Percentiles rank a stretch among this genome's conserved stretches.
These are phyloP conservation scores for Leptopilina clavipes DNA, from an alignment of 1,140 invertebrate genomes.

Conservation along the genomic window DNA sequence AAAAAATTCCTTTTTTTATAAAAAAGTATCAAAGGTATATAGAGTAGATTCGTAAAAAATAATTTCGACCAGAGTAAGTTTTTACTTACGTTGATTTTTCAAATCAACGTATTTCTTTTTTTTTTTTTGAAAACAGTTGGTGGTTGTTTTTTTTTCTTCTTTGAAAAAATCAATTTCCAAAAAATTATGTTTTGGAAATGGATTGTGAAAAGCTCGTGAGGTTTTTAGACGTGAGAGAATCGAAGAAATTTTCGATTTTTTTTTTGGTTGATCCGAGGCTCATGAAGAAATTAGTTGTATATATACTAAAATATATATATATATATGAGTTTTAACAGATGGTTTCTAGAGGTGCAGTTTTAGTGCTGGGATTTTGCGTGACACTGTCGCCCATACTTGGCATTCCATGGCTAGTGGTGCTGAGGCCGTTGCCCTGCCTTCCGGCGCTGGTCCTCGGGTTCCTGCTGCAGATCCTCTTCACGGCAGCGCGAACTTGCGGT, in stretches of 20 bases:
- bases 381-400: constrained; percentile 85
- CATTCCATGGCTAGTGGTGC: constrained; percentile 82
- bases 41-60: constrained; percentile 1
- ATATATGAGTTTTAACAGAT: constrained; percentile 70
- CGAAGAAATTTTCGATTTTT: background rate
- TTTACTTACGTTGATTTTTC: constrained; percentile 4
- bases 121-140: background rate
- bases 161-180: too few relatives aligned
- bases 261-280: constrained; percentile 30
- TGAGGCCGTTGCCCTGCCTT: constrained; percentile 75
- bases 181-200: too few relatives aligned
- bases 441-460: constrained; percentile 75
- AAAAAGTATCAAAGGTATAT: constrained; percentile 9
- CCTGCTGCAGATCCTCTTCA: constrained; percentile 80
- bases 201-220: constrained; percentile 7
- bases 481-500: constrained; percentile 84
- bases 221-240: background rate
- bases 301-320: too few relatives aligned
- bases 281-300: constrained; percentile 34
- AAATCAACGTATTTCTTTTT: background rate
- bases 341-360: constrained; percentile 77
- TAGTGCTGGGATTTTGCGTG: constrained; percentile 82
- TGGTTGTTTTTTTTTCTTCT: background rate
- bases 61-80: constrained; percentile 25
- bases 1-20: constrained; percentile 4